phyloP scores from a whole-genome alignment of 37 sponge, comb jelly and placozoan genomes.

The Spongilla lacustris region DNA sequence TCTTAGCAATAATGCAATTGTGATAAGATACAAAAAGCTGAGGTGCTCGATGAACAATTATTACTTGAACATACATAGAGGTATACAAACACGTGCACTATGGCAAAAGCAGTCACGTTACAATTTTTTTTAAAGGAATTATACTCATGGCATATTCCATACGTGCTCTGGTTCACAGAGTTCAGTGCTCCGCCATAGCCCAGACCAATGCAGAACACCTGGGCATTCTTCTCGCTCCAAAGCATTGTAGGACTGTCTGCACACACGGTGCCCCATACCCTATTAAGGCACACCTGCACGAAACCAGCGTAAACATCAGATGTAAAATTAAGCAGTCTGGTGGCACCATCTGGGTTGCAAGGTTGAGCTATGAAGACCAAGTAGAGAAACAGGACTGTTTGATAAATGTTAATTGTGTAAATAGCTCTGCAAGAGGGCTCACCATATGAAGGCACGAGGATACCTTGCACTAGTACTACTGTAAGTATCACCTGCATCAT shows the following conservation, averaged over 20 bases:
- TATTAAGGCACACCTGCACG: conserved; percentile 30
- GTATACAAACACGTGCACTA: background rate
- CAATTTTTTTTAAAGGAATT: background rate
- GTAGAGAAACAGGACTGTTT: background rate
- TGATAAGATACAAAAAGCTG: background rate
- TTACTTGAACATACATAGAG: background rate
- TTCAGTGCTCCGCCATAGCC: conserved; percentile 52
- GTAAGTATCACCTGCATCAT: background rate
- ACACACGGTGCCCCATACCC: conserved; percentile 47
- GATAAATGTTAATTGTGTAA: background rate
- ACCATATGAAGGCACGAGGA: background rate
- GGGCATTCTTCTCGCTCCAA: conserved; percentile 59
- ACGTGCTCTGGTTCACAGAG: conserved; percentile 28
- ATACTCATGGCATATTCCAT: background rate
- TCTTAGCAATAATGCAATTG: too few relatives aligned
- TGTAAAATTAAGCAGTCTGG: background rate
- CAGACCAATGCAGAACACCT: conserved; percentile 43
- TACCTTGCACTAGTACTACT: background rate
- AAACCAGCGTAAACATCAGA: conserved; percentile 13
- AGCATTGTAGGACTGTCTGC: background rate
- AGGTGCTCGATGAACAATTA: background rate
- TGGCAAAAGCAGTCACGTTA: background rate
- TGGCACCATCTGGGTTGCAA: background rate
- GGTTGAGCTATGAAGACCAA: background rate
- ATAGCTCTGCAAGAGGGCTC: background rate